A percentile compares a stretch with the other conserved stretches of the same genome.
Evolutionary conservation across 2,888 invertebrate genomes (phyloP).

Genomic region (Tubiluchus corallicola): DNA sequence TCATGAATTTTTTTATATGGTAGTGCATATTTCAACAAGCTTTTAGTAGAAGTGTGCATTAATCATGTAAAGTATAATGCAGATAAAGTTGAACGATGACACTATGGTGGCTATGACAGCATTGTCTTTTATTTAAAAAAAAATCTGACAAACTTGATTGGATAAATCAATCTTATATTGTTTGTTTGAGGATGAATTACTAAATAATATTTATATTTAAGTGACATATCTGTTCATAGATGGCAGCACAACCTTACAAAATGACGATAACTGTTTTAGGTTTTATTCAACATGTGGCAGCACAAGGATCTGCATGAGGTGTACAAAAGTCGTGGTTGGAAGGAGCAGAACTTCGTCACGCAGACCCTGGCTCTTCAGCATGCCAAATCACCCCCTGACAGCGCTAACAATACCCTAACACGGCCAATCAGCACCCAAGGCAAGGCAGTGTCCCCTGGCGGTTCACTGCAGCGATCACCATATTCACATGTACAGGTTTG

Average conservation of each 20-base stretch:
- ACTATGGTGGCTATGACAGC: no score
- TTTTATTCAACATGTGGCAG: conserved; percentile 36
- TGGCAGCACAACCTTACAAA: conserved; percentile 4
- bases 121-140: conserved; percentile 9
- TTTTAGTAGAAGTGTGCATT: no score
- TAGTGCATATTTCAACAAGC: no score
- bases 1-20: no score
- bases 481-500: no score
- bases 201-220: no score
- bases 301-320: conserved; percentile 69
- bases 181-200: conserved; percentile 5
- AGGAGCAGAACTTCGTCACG: conserved; percentile 85
- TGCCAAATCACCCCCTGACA: conserved; percentile 37
- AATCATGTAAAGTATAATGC: no score
- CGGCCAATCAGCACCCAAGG: conserved; percentile 90
- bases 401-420: conserved; percentile 79
- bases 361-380: conserved; percentile 38
- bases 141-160: neutral
- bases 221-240: neutral
- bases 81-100: no score
- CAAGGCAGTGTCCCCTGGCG: no score
- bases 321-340: conserved; percentile 88
- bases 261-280: conserved; percentile 19
- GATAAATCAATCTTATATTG: neutral
- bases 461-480: no score